These are phyloP conservation scores for Tetramorium alpestre DNA, from an alignment of 1,140 invertebrate species.

Conservation along the genomic window DNA sequence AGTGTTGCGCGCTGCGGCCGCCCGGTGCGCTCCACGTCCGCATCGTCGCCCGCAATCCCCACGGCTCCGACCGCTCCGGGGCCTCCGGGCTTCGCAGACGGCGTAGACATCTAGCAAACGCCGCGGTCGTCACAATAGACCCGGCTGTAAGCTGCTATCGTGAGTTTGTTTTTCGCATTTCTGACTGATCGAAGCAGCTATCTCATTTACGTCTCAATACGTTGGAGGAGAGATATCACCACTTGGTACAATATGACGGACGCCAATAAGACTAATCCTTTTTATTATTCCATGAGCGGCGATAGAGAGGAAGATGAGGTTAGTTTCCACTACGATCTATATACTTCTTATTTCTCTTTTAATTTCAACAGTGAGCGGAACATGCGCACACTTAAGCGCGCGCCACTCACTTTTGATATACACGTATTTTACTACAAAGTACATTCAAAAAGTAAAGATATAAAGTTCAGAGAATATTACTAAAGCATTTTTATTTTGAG, in stretches of 20 bases:
- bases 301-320: constrained; percentile 88
- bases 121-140: too few relatives aligned
- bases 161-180: not conserved
- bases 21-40: too few relatives aligned
- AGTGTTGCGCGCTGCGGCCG: too few relatives aligned
- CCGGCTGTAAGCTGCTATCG: not conserved
- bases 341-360: not conserved
- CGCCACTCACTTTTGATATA: not conserved
- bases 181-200: not conserved
- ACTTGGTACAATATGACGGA: constrained; percentile 44
- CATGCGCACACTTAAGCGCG: not conserved
- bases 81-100: too few relatives aligned
- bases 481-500: too few relatives aligned
- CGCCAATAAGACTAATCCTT: constrained; percentile 55
- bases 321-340: constrained; percentile 58
- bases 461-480: too few relatives aligned
- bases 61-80: too few relatives aligned
- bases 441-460: too few relatives aligned
- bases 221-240: not conserved
- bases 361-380: not conserved
- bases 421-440: too few relatives aligned
- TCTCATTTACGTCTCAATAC: not conserved
- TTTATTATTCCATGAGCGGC: constrained; percentile 85
- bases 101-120: too few relatives aligned
- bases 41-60: too few relatives aligned